phyloP scores from a whole-genome alignment of 2,113 vertebrate genomes.

The Chauna torquata region DNA sequence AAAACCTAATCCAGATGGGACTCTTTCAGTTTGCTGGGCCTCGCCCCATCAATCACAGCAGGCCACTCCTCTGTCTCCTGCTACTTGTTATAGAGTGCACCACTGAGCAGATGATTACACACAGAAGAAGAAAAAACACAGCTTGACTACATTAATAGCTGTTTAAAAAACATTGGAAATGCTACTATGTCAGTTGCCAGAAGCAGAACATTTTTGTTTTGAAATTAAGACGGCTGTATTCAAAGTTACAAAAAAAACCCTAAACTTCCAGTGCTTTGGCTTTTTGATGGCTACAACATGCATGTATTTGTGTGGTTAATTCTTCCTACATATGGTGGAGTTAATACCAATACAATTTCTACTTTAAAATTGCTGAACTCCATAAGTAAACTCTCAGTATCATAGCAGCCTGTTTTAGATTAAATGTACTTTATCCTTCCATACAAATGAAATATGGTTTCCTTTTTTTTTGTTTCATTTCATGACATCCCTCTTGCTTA shows the following conservation, averaged over 20 bases:
- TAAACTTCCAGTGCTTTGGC: not conserved
- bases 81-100: constrained; percentile 44
- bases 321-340: not conserved
- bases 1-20: constrained; percentile 78
- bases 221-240: constrained; percentile 45
- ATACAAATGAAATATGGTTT: constrained; percentile 42
- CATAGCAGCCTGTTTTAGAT: constrained; percentile 18
- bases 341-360: not conserved
- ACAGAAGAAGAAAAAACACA: constrained; percentile 29
- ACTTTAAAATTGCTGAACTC: not conserved
- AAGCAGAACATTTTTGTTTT: constrained; percentile 64
- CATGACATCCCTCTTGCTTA: not conserved
- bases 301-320: not conserved
- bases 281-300: not conserved
- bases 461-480: constrained; percentile 53
- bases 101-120: constrained; percentile 73
- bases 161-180: constrained; percentile 69
- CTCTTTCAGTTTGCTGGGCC: constrained; percentile 43
- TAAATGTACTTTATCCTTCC: constrained; percentile 21
- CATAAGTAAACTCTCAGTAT: not conserved
- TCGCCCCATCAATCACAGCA: constrained; percentile 76
- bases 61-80: constrained; percentile 76
- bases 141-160: constrained; percentile 71
- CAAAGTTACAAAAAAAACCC: not conserved
- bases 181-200: constrained; percentile 31